Conservation (phyloP, 2,113 vertebrate genomes). For the Aepyceros melampus region DNA sequence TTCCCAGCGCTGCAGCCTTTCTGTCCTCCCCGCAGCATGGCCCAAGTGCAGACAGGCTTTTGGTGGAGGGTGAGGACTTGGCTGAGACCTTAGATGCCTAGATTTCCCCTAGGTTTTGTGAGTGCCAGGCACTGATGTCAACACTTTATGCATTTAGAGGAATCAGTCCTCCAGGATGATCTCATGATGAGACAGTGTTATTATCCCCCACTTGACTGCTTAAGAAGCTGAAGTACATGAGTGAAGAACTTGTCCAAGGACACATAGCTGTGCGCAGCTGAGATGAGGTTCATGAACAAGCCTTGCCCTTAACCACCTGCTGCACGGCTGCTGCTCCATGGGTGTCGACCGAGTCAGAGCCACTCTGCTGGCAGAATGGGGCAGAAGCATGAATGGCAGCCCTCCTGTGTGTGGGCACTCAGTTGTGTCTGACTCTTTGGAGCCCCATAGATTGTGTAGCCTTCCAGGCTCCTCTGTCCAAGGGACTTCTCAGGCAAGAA, state of each 20-base stretch:
- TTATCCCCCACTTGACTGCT: too few relatives aligned
- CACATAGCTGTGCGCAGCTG: not conserved
- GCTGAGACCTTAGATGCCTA: not conserved
- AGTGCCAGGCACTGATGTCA: not conserved
- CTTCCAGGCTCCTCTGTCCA: not conserved
- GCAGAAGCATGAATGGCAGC: fast-evolving
- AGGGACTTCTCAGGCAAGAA: not conserved
- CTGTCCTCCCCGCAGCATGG: not conserved
- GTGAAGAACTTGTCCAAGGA: not conserved
- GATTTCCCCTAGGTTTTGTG: not conserved
- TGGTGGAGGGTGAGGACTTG: not conserved
- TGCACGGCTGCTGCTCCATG: fast-evolving
- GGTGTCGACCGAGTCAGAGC: too few relatives aligned
- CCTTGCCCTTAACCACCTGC: not conserved
- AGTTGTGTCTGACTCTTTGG: not conserved
- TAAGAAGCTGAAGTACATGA: not conserved
- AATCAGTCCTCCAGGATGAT: not conserved
- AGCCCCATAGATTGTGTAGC: not conserved
- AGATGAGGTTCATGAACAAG: fast-evolving
- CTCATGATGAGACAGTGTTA: not conserved
- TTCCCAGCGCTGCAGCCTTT: too few relatives aligned
- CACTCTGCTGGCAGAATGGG: too few relatives aligned
- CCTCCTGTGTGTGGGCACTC: not conserved
- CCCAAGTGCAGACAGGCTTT: not conserved
- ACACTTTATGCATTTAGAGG: not conserved